Conservation (phyloP, 2,797 vertebrate species). For the Dendrocincla fuliginosa region DNA sequence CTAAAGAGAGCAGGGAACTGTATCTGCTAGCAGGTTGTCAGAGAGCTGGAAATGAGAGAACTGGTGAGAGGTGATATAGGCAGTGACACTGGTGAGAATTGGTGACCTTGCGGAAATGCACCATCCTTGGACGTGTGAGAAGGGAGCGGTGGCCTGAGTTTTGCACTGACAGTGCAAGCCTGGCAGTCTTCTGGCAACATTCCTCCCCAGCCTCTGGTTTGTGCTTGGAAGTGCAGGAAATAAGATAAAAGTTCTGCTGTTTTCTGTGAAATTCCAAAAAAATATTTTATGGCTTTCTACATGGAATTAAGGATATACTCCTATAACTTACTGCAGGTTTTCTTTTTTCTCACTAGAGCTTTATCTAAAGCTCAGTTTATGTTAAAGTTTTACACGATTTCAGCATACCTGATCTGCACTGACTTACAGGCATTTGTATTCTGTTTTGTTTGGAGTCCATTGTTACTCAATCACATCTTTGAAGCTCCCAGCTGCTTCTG, state of each 20-base stretch:
- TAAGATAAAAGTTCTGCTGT: not conserved
- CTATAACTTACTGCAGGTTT: not conserved
- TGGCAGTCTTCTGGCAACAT: not conserved
- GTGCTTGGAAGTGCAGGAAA: not conserved
- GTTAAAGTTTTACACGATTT: not conserved
- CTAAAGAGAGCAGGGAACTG: not conserved
- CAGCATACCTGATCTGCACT: not conserved
- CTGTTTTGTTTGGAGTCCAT: not conserved
- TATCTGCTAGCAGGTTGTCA: not conserved
- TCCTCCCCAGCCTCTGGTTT: rapidly evolving
- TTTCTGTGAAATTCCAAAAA: not conserved
- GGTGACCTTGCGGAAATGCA: not conserved
- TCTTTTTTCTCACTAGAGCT: not conserved
- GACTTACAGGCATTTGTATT: not conserved
- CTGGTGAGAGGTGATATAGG: rapidly evolving
- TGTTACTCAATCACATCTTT: not conserved
- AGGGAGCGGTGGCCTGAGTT: not conserved
- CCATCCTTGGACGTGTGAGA: not conserved
- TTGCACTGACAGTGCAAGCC: not conserved
- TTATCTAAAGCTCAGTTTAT: not conserved
- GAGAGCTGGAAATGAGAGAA: not conserved
- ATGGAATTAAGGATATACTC: not conserved
- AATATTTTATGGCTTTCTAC: not conserved
- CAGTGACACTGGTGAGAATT: not conserved
- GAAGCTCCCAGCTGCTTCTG: not conserved